A percentile compares a stretch with the other conserved stretches of the same genome.
phyloP scores from a whole-genome alignment of 2,797 vertebrate species.

The Aselliscus stoliczkanus region DNA sequence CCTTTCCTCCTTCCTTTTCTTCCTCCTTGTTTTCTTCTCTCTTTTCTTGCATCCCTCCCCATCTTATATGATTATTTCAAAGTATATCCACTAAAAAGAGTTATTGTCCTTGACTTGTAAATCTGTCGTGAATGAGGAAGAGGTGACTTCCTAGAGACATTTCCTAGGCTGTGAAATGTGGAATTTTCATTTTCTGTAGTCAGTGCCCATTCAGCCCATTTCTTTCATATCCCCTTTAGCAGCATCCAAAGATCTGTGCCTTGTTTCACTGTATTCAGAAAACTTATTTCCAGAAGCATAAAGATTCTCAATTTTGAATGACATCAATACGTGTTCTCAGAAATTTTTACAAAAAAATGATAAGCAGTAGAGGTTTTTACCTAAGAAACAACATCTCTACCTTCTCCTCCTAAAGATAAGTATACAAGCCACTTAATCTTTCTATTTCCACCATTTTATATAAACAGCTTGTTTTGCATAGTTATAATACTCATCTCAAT shows the following conservation, averaged over 20 bases:
- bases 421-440: background rate
- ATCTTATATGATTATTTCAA: background rate
- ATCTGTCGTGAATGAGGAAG: background rate
- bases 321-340: background rate
- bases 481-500: background rate
- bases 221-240: rapidly evolving
- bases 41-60: background rate
- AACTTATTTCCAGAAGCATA: background rate
- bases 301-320: background rate
- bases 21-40: background rate
- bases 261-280: background rate
- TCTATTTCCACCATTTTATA: background rate
- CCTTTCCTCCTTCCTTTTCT: too few species aligned
- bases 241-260: background rate
- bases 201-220: background rate
- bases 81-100: background rate
- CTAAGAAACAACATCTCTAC: background rate
- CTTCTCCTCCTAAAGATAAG: background rate
- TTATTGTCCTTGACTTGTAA: background rate
- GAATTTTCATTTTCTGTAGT: background rate
- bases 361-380: background rate
- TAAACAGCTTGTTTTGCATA: background rate
- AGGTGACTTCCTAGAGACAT: background rate
- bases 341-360: background rate
- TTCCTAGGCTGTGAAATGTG: background rate